Evolutionary conservation across 2,888 invertebrate species (phyloP).

Genomic region (Mechanitis mazaeus): DNA sequence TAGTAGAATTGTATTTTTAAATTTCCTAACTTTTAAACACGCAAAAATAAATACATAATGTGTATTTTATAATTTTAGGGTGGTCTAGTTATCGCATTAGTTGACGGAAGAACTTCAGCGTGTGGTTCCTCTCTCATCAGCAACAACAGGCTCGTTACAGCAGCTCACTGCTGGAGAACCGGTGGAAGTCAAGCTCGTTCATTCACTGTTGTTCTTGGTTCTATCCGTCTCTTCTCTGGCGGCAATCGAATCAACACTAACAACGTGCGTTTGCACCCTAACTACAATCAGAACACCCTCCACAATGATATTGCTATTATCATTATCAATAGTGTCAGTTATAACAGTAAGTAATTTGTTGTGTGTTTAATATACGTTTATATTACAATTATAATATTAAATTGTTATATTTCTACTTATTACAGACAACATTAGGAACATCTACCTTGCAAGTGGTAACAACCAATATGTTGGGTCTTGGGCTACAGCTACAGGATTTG

Average conservation of each 20-base stretch:
- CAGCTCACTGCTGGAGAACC: slow-evolving; percentile 45
- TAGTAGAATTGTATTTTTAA: neutral
- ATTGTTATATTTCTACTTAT: neutral
- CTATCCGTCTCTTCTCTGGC: slow-evolving; percentile 36
- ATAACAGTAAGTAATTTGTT: slow-evolving; percentile 19
- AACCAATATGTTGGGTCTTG: slow-evolving; percentile 33
- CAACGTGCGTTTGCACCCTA: slow-evolving; percentile 34
- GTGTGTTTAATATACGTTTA: neutral
- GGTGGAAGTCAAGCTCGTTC: slow-evolving; percentile 36
- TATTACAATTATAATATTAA: neutral
- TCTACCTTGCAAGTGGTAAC: slow-evolving; percentile 34
- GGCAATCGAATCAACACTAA: slow-evolving; percentile 34
- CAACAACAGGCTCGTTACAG: slow-evolving; percentile 37
- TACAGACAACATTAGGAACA: slow-evolving; percentile 35
- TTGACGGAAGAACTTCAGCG: slow-evolving; percentile 35
- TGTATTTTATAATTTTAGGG: slow-evolving; percentile 32
- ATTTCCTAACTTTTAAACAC: neutral
- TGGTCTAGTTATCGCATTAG: slow-evolving; percentile 40
- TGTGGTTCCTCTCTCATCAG: slow-evolving; percentile 48
- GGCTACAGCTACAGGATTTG: slow-evolving; percentile 40
- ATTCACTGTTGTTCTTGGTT: slow-evolving; percentile 43
- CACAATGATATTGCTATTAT: slow-evolving; percentile 23
- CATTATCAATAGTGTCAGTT: slow-evolving; percentile 10
- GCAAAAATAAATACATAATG: neutral
- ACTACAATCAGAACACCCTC: slow-evolving; percentile 26